Evolutionary conservation across 2,113 vertebrate species (phyloP), one percentile per base, ranked within the genome.

Genomic region (Dryoscopus gambensis): DNA sequence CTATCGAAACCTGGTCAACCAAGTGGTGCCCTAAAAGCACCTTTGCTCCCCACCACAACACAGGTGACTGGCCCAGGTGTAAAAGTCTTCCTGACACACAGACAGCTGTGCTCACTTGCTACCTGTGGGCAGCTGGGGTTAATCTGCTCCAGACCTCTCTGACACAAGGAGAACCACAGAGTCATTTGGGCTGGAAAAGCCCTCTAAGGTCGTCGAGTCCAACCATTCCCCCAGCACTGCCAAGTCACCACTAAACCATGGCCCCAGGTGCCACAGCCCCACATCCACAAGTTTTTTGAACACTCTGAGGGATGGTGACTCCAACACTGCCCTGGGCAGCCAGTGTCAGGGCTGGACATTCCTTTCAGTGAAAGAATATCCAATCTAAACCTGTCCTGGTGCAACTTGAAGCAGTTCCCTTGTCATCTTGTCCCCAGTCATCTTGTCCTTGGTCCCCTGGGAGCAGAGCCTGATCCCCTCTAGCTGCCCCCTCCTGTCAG

Each of bases 391-490:
- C 17, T 55, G 15, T 8, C 22, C 55, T 47, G 30, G 6, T 18
- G 7, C 15, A 35, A 15, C 11, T 23, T 62, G 47, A 35, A 2
- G 30, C 14, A 0, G 1, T 11, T 83, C 8, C 47, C 17, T 35
- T n/a, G 21, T 76, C 5, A 0, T 3, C 28, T 25, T 75, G 28
- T 60, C 37, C 9, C n/a, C n/a, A n/a, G 21, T 76, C 5, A 0
- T 3, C 28, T 25, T 75, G 28, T 60, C 37, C 9, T 20, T 59
- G 47, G 40, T 62, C 19, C 55, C 21, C 17, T 62, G 40, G 13
- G 30, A 55, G 63, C 17, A 69, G 11, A 62, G 4, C n/a, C n/a
- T 0, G 0, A 40, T 1, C 2, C 7, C 13, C 2, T 15, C 30
- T 0, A 1, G 35, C 40, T 62, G 9, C 16, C 4, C 11, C 17